A percentile compares a stretch with the other conserved stretches of the same genome.
phyloP scores from a whole-genome alignment of 1,140 invertebrate genomes.

The Drosophila mojavensis region DNA sequence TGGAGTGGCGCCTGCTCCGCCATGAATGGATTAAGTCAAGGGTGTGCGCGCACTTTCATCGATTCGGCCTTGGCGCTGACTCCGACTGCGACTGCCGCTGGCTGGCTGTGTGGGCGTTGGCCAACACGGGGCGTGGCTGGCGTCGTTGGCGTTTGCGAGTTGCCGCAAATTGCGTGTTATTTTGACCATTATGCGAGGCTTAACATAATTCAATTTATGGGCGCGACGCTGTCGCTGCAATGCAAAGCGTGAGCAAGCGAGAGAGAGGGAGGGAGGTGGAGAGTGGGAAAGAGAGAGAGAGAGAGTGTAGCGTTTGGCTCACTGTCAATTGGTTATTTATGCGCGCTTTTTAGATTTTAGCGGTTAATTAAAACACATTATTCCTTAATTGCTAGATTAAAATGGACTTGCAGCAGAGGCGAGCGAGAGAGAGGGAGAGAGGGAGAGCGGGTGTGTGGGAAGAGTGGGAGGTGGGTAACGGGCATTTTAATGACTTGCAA shows the following conservation, averaged over 20 bases:
- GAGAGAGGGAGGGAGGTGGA: background rate
- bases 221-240: slow-evolving; percentile 42
- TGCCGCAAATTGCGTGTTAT: slow-evolving; percentile 74
- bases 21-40: slow-evolving; percentile 3
- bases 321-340: slow-evolving; percentile 79
- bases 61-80: slow-evolving; percentile 25
- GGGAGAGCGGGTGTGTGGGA: background rate
- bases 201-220: slow-evolving; percentile 81
- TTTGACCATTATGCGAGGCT: slow-evolving; percentile 75
- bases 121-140: background rate
- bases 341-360: slow-evolving; percentile 76
- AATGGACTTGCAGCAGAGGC: slow-evolving; percentile 39
- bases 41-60: slow-evolving; percentile 27
- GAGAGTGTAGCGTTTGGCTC: background rate
- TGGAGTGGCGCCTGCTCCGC: background rate
- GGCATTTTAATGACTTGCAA: slow-evolving; percentile 72
- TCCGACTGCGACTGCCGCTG: background rate
- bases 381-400: slow-evolving; percentile 77
- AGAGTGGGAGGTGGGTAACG: background rate
- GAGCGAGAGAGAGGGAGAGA: background rate
- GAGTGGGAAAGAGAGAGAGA: background rate
- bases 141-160: slow-evolving; percentile 40
- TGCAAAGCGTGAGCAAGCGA: slow-evolving; percentile 1
- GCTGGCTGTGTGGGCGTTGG: background rate
- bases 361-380: slow-evolving; percentile 81